Evolutionary conservation across 2,113 vertebrate species (phyloP).

Genomic region (Melanostigma gelatinosum): DNA sequence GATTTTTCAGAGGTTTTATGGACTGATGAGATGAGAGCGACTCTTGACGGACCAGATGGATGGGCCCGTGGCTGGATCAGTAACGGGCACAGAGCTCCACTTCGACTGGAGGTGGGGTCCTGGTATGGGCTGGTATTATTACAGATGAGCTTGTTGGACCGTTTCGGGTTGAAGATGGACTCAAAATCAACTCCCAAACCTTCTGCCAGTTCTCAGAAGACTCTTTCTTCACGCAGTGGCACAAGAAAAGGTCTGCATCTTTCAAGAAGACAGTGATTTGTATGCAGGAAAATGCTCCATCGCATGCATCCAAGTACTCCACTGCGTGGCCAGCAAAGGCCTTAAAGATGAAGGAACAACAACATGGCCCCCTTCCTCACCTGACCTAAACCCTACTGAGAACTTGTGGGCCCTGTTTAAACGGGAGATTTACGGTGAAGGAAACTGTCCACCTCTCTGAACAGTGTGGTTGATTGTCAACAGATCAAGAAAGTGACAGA

Average conservation of each 20-base stretch:
- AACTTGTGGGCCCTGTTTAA: too few relatives aligned
- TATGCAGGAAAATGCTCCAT: too few relatives aligned
- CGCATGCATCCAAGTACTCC: too few relatives aligned
- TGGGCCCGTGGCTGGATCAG: background rate
- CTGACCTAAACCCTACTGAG: too few relatives aligned
- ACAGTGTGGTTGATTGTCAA: too few relatives aligned
- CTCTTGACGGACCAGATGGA: background rate
- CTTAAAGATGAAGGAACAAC: background rate
- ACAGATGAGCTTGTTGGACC: background rate
- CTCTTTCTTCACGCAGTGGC: too few relatives aligned
- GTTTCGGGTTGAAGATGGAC: background rate
- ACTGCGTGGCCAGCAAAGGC: too few relatives aligned
- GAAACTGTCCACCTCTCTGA: too few relatives aligned
- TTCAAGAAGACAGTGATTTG: too few relatives aligned
- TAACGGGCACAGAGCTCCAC: background rate
- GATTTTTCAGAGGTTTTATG: conserved; percentile 2
- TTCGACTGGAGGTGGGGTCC: background rate
- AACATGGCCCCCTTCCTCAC: background rate
- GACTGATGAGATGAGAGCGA: background rate
- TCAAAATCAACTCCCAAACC: background rate
- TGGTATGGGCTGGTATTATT: background rate
- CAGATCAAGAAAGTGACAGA: too few relatives aligned
- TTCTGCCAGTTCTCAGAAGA: background rate
- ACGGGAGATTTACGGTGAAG: too few relatives aligned
- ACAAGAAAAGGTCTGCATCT: too few relatives aligned